Evolutionary conservation across 2,113 vertebrate genomes (phyloP).

Genomic region (Rafetus swinhoei): DNA sequence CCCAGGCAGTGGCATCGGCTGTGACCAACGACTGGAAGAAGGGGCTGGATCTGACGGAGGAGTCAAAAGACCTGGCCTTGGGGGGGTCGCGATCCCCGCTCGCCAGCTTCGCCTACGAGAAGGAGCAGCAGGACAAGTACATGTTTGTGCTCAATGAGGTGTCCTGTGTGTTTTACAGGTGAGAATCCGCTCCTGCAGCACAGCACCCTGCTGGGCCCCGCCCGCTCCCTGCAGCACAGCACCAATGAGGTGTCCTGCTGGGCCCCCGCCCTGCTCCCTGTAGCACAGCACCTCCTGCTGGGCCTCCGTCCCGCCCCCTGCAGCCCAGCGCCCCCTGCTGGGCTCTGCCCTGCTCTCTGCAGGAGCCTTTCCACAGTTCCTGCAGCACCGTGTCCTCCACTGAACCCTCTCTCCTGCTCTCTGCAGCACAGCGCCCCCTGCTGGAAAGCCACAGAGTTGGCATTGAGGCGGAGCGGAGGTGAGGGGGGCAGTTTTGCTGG

Average conservation of each 20-base stretch:
- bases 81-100: slow-evolving; percentile 79
- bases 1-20: slow-evolving; percentile 32
- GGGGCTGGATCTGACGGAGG: slow-evolving; percentile 46
- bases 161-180: slow-evolving; percentile 85
- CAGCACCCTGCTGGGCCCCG: too few relatives aligned
- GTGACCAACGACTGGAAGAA: slow-evolving; percentile 82
- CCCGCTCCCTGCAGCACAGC: too few relatives aligned
- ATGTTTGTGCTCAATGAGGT: slow-evolving; percentile 79
- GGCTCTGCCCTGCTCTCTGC: too few relatives aligned
- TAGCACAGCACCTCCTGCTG: too few relatives aligned
- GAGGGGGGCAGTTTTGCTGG: too few relatives aligned
- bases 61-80: fast-evolving
- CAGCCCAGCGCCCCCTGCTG: too few relatives aligned
- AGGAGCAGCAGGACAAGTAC: slow-evolving; percentile 81
- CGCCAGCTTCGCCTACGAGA: slow-evolving; percentile 76
- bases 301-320: too few relatives aligned
- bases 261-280: too few relatives aligned
- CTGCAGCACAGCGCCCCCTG: too few relatives aligned
- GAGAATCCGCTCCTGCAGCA: neutral
- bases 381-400: too few relatives aligned
- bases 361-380: too few relatives aligned
- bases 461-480: neutral
- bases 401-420: fast-evolving
- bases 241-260: too few relatives aligned
- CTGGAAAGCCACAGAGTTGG: neutral